Evolutionary conservation across 2,113 vertebrate genomes (phyloP).

Genomic region (Chauna torquata): DNA sequence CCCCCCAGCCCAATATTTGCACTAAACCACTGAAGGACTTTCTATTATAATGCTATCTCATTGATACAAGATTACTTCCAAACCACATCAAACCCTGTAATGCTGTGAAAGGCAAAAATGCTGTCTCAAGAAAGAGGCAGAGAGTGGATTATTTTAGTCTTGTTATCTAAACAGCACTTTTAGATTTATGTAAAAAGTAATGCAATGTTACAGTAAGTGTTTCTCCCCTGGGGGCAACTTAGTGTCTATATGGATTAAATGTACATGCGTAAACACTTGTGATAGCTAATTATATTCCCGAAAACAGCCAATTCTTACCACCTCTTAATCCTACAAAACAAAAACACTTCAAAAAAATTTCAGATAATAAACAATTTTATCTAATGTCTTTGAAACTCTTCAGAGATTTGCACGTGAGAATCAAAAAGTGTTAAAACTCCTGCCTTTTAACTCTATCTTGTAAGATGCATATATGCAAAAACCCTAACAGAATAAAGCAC

Average conservation of each 20-base stretch:
- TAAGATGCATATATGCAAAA: slow-evolving; percentile 17
- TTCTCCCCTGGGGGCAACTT: slow-evolving; percentile 54
- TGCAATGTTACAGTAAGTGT: slow-evolving; percentile 66
- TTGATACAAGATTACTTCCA: slow-evolving; percentile 69
- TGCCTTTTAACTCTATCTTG: slow-evolving; percentile 47
- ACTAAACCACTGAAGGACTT: slow-evolving; percentile 73
- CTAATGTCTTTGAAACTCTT: slow-evolving; percentile 50
- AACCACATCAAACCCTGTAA: slow-evolving; percentile 63
- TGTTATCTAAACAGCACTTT: slow-evolving; percentile 51
- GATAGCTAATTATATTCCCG: slow-evolving; percentile 33
- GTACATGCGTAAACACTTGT: not conserved
- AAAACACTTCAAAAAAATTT: slow-evolving; percentile 19
- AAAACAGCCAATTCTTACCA: slow-evolving; percentile 6
- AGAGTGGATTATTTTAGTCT: slow-evolving; percentile 66
- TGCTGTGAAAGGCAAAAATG: slow-evolving; percentile 51
- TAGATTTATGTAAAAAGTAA: slow-evolving; percentile 72
- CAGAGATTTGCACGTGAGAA: slow-evolving; percentile 38
- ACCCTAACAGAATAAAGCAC: slow-evolving; percentile 35
- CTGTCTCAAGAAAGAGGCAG: slow-evolving; percentile 55
- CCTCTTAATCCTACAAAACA: slow-evolving; percentile 35
- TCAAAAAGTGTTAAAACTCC: slow-evolving; percentile 43
- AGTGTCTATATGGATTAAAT: slow-evolving; percentile 35
- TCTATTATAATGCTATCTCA: slow-evolving; percentile 69
- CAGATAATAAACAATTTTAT: slow-evolving; percentile 23
- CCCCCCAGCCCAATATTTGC: slow-evolving; percentile 71